Conservation (phyloP, 2,113 vertebrate species). For the Chrysemys picta region DNA sequence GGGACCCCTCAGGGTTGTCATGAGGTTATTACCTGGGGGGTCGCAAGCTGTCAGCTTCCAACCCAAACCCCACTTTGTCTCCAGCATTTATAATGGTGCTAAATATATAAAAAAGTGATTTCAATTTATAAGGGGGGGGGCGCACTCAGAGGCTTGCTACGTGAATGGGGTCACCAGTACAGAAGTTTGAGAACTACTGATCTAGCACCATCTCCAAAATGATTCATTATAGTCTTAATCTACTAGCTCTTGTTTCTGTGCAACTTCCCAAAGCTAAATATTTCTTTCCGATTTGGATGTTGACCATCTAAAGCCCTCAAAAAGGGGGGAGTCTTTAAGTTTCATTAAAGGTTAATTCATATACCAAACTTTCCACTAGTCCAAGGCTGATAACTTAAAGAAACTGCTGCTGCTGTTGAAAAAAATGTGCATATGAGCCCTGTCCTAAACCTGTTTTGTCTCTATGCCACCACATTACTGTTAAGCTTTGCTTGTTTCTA, state of each 20-base stretch:
- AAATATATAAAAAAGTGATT: too few relatives aligned
- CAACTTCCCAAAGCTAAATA: conserved; percentile 23
- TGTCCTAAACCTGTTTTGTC: conserved; percentile 43
- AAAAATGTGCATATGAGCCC: conserved; percentile 11
- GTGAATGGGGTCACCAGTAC: too few relatives aligned
- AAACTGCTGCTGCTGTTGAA: not conserved
- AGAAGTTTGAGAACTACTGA: too few relatives aligned
- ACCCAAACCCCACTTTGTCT: too few relatives aligned
- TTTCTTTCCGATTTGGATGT: conserved; percentile 36
- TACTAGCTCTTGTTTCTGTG: not conserved
- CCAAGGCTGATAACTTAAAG: conserved; percentile 28
- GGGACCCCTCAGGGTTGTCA: too few relatives aligned
- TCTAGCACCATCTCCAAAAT: not conserved
- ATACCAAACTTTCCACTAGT: not conserved
- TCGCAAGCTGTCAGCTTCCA: too few relatives aligned
- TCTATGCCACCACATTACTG: conserved; percentile 17
- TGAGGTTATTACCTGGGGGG: too few relatives aligned
- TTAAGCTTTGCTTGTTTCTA: conserved; percentile 49
- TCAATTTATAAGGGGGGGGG: too few relatives aligned
- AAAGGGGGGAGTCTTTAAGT: not conserved
- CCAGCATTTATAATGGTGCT: too few relatives aligned
- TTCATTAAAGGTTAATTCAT: not conserved
- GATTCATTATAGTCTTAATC: conserved; percentile 41
- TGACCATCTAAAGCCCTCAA: conserved; percentile 30
- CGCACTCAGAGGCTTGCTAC: too few relatives aligned